Percentiles rank a stretch among this genome's conserved stretches.
phyloP scores from a whole-genome alignment of 2,888 invertebrate species.

The Eupithecia abbreviata region DNA sequence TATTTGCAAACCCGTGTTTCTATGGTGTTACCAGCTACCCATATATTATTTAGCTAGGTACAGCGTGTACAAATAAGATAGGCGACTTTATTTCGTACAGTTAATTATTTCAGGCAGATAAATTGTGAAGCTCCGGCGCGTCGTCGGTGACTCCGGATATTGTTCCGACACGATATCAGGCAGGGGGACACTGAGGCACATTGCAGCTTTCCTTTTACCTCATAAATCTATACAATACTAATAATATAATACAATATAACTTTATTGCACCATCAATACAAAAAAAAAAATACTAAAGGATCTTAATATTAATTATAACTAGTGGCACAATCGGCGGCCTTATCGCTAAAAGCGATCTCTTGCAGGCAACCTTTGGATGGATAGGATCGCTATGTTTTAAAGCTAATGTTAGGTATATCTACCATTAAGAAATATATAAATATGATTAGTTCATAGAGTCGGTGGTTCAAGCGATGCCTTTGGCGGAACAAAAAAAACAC shows the following conservation, averaged over 20 bases:
- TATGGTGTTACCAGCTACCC: background rate
- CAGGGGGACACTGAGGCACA: conserved; percentile 8
- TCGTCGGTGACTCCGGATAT: conserved; percentile 14
- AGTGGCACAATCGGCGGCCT: too few species aligned
- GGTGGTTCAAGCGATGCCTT: too few species aligned
- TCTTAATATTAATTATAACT: too few species aligned
- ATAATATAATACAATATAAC: too few species aligned
- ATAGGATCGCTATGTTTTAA: too few species aligned
- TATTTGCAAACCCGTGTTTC: background rate
- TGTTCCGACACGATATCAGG: conserved; percentile 14
- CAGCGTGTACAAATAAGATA: background rate
- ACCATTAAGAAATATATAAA: background rate
- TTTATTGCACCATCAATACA: too few species aligned
- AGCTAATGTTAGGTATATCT: background rate
- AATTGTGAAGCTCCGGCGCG: background rate
- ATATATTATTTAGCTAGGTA: background rate
- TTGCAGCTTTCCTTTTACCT: background rate
- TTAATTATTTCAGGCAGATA: conserved; percentile 14
- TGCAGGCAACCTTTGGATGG: too few species aligned
- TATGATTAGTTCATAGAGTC: too few species aligned
- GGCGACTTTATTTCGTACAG: conserved; percentile 5
- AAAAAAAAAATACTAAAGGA: too few species aligned
- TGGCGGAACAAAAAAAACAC: too few species aligned
- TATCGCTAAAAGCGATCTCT: too few species aligned
- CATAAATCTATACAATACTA: too few species aligned